Base-by-base conservation (phyloP, 2,797 vertebrate genomes). In the Sebastolobus alascanus region DNA sequence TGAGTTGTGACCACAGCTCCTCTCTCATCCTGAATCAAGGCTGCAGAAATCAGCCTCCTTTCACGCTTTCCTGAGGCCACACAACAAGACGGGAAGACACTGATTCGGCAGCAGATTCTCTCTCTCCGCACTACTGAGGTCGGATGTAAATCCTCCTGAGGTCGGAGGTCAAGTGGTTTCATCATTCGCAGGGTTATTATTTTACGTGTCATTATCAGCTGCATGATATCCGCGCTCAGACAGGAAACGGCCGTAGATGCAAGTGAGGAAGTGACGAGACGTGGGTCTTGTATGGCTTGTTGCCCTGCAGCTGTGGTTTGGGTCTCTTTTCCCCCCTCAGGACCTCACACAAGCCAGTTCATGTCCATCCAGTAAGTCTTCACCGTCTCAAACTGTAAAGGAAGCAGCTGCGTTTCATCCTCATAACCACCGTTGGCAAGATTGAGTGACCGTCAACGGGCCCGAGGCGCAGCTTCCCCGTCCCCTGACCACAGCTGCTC, bases 1-100 rank as follows among this genome's bases (percentile, higher is more conserved):
- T 95, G 92, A 82, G 86, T 63, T 70, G 80, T 87, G 94, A 91
- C 90, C 91, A 86, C 94, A 95, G 84, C 73, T 80, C 84, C 50
- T 80, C 77, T 91, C 89, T 94, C 90, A 93, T 94, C 94, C 93
- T 84, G 90, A 90, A 89, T 90, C 83, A 80, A 84, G 81, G 83
- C 87, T 84, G 72, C 90, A 90, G 77, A 85, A 94, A 95, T 93
- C 69, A 93, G 90, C 90, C 85, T 88, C 87, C 93, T 88, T 91
- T 84, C 87, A 84, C 80, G 76, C 77, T 83, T 84, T 89, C 84
- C 87, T 85, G 93, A 88, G 92, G 92, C 90, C 92, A 93, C 92
- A 94, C 94, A 95, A 93, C 70, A 82, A 83, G 87, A 91, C 63
- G 87, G 70, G 85, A 80, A 77, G 79, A 80, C 78, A 79, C 89